A percentile compares a stretch with the other conserved stretches of the same genome.
These are phyloP conservation scores for Eupithecia exiguata DNA, from an alignment of 2,888 invertebrate genomes.

Conservation along the genomic window DNA sequence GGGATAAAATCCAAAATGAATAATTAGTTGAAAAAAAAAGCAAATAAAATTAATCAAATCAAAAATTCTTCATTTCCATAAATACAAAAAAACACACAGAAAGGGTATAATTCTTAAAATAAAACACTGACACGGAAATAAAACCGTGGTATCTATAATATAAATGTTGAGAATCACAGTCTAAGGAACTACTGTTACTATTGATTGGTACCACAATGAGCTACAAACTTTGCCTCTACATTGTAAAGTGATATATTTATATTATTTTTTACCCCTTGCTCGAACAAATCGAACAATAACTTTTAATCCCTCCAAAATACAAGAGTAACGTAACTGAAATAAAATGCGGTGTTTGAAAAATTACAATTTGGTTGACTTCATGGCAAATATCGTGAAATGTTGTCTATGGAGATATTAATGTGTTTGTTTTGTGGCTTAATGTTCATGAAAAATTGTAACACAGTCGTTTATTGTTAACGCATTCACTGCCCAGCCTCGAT, in stretches of 20 bases:
- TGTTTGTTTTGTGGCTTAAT: constrained; percentile 57
- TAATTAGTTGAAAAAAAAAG: too few species aligned
- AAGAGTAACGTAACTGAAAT: constrained; percentile 54
- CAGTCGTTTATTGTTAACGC: constrained; percentile 14
- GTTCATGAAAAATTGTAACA: constrained; percentile 41
- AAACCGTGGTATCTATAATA: background rate
- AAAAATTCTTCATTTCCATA: too few species aligned
- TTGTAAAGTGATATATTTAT: constrained; percentile 82
- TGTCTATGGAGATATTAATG: constrained; percentile 59
- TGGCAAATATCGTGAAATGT: constrained; percentile 53
- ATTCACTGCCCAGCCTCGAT: too few species aligned
- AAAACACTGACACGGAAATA: too few species aligned
- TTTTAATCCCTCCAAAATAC: constrained; percentile 59
- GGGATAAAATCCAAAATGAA: background rate
- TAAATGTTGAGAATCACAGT: constrained; percentile 62
- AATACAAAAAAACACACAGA: too few species aligned
- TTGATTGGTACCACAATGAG: constrained; percentile 79
- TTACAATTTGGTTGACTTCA: constrained; percentile 73
- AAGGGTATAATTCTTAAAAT: too few species aligned
- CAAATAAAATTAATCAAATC: too few species aligned
- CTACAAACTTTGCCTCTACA: constrained; percentile 71
- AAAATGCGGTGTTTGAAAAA: constrained; percentile 69
- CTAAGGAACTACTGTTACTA: constrained; percentile 61
- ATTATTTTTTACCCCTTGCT: constrained; percentile 74
- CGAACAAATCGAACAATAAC: constrained; percentile 60